A percentile compares a stretch with the other conserved stretches of the same genome.
These are phyloP conservation scores for Sceliomorpha sp. DNA, from an alignment of 2,888 invertebrate species.

Conservation along the genomic window DNA sequence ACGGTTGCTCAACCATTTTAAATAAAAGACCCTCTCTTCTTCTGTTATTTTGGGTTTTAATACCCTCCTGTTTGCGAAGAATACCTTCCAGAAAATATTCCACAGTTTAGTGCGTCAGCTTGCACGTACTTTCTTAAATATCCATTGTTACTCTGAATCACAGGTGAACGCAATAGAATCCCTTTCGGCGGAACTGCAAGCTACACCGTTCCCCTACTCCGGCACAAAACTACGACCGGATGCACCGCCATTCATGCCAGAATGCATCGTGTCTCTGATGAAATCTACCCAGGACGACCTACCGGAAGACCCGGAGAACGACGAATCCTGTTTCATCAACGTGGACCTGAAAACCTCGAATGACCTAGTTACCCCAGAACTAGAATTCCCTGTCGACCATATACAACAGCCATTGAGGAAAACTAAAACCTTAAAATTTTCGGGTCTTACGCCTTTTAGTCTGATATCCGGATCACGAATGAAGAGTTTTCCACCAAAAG, in stretches of 20 bases:
- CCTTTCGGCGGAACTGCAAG: constrained; percentile 2
- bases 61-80: too few relatives aligned
- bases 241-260: constrained; percentile 64
- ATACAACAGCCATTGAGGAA: constrained; percentile 23
- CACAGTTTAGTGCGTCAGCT: too few relatives aligned
- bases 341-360: constrained; percentile 48
- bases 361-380: constrained; percentile 22
- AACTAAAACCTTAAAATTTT: constrained; percentile 49
- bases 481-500: constrained; percentile 49
- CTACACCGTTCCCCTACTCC: constrained; percentile 50
- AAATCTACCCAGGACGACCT: constrained; percentile 33
- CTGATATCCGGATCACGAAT: constrained; percentile 52
- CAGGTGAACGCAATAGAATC: too few relatives aligned
- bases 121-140: too few relatives aligned
- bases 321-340: constrained; percentile 58
- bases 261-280: constrained; percentile 52
- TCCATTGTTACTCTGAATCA: too few relatives aligned
- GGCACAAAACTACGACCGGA: constrained; percentile 64
- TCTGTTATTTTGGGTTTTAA: too few relatives aligned
- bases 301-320: constrained; percentile 37
- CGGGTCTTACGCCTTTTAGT: constrained; percentile 58
- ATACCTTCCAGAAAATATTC: too few relatives aligned
- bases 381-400: constrained; percentile 20
- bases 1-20: too few relatives aligned
- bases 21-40: too few relatives aligned